Evolutionary conservation across 2,797 vertebrate species (phyloP).

Genomic region (Chaunax sp.): DNA sequence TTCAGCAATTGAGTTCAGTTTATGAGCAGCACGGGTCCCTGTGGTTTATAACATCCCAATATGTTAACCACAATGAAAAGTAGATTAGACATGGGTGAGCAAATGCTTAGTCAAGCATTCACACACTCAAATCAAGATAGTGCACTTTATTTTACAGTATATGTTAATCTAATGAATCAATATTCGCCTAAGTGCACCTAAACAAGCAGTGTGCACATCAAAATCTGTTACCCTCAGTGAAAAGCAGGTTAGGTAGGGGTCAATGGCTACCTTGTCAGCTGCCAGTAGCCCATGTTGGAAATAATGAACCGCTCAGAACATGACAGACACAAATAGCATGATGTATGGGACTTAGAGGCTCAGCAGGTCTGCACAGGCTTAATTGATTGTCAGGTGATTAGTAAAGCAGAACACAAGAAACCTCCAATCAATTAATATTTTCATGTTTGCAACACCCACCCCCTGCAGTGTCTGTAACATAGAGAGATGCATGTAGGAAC

Average conservation of each 20-base stretch:
- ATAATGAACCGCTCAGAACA: constrained; percentile 72
- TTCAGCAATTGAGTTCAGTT: constrained; percentile 37
- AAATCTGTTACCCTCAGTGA: constrained; percentile 65
- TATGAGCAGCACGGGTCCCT: constrained; percentile 38
- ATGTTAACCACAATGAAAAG: constrained; percentile 62
- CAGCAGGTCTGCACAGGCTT: constrained; percentile 38
- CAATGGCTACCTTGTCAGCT: constrained; percentile 63
- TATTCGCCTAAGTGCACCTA: constrained; percentile 32
- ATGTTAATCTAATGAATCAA: constrained; percentile 31
- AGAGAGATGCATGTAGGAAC: constrained; percentile 21
- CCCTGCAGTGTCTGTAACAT: constrained; percentile 32
- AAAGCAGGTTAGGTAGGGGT: constrained; percentile 68
- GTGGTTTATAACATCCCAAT: constrained; percentile 41
- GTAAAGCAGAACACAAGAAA: constrained; percentile 64
- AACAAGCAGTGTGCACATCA: constrained; percentile 36
- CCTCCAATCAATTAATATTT: constrained; percentile 61
- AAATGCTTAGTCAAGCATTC: constrained; percentile 41
- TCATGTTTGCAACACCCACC: constrained; percentile 27
- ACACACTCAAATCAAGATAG: constrained; percentile 35
- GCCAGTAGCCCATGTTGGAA: constrained; percentile 65
- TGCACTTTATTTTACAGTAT: constrained; percentile 29
- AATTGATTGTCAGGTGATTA: constrained; percentile 72
- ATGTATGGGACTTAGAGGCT: constrained; percentile 58
- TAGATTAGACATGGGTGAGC: constrained; percentile 55
- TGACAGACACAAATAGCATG: constrained; percentile 73